Evolutionary conservation across 2,113 vertebrate genomes (phyloP).

Genomic region (Erpornis zantholeuca): DNA sequence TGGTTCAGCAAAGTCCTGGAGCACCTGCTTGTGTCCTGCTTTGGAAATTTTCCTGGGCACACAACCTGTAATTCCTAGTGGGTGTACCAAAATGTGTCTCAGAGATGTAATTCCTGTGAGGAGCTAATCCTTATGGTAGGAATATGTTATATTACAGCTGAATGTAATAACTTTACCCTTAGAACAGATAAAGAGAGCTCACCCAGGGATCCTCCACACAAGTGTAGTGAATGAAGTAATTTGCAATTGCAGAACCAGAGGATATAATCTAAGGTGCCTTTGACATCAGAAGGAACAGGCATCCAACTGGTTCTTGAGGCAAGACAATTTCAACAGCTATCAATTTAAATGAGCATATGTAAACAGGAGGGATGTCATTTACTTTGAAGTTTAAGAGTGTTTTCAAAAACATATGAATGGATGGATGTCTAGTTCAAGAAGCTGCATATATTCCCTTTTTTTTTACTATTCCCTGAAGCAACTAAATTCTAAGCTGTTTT

Average conservation of each 20-base stretch:
- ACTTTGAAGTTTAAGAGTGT: not conserved
- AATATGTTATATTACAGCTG: not conserved
- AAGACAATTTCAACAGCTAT: not conserved
- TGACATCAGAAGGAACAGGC: not conserved
- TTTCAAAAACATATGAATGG: not conserved
- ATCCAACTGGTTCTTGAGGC: not conserved
- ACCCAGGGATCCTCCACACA: not conserved
- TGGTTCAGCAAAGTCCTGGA: not conserved
- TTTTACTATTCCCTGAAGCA: not conserved
- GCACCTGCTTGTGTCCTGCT: not conserved
- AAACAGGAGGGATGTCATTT: not conserved
- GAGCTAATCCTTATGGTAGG: not conserved
- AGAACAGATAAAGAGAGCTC: not conserved
- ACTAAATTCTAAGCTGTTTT: not conserved
- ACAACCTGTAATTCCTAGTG: not conserved
- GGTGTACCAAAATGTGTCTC: not conserved
- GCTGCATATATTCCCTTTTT: not conserved
- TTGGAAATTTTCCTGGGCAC: not conserved
- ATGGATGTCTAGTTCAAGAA: not conserved
- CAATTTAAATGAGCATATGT: not conserved
- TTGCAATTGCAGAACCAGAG: not conserved
- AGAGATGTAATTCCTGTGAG: not conserved
- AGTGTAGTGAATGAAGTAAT: not conserved
- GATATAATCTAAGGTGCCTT: not conserved
- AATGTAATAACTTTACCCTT: not conserved